Conservation (phyloP, 2,888 invertebrate genomes). For the Tetragnatha montana region DNA sequence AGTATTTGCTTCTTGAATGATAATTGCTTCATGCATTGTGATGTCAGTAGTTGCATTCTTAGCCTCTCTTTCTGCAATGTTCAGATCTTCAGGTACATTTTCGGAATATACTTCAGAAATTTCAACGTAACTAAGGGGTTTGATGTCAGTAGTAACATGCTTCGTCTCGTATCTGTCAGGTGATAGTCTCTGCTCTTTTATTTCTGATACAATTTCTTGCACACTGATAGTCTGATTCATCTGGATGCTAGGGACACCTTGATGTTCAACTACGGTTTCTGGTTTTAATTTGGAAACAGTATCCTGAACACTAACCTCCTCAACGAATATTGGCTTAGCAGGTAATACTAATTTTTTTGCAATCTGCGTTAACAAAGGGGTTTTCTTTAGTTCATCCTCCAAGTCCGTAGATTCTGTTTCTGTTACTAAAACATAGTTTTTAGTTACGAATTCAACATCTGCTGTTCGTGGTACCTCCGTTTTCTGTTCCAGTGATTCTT, state of each 20-base stretch:
- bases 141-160: constrained; percentile 31
- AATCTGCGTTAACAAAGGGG: constrained; percentile 14
- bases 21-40: constrained; percentile 57
- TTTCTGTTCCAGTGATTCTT: constrained; percentile 31
- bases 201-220: constrained; percentile 53
- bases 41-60: constrained; percentile 47
- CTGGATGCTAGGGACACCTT: constrained; percentile 29
- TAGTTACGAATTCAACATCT: constrained; percentile 71
- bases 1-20: constrained; percentile 44
- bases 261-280: constrained; percentile 7
- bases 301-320: constrained; percentile 74
- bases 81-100: constrained; percentile 38
- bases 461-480: constrained; percentile 34
- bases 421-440: constrained; percentile 73
- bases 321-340: constrained; percentile 72
- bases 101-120: constrained; percentile 52
- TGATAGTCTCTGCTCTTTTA: constrained; percentile 48
- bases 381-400: constrained; percentile 51
- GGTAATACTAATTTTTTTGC: constrained; percentile 58
- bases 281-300: constrained; percentile 46
- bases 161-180: constrained; percentile 31
- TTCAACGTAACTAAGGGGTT: constrained; percentile 28
- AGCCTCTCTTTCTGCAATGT: not conserved
- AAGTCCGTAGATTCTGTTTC: constrained; percentile 71
- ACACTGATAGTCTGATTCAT: constrained; percentile 41